Conservation (phyloP, 1,140 invertebrate genomes). For the Acromyrmex heyeri region DNA sequence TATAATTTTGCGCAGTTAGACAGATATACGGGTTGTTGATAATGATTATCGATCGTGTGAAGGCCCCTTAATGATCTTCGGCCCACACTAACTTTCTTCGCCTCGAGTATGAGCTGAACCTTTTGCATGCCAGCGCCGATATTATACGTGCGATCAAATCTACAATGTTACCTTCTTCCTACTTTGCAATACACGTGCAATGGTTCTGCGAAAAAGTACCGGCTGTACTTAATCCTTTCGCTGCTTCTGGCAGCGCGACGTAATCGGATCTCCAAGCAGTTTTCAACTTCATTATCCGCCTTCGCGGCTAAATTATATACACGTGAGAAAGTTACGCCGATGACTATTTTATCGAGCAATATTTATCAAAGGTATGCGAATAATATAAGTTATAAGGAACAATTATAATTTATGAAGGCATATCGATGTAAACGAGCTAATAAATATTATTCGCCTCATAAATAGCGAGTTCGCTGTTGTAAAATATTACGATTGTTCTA, state of each 20-base stretch:
- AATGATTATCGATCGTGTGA: constrained; percentile 20
- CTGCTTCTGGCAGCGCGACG: constrained; percentile 38
- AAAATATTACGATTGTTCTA: neutral
- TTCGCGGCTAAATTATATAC: neutral
- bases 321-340: constrained; percentile 32
- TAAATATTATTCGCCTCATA: neutral
- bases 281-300: neutral
- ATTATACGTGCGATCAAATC: constrained; percentile 39
- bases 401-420: constrained; percentile 1
- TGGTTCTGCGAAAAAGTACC: constrained; percentile 18
- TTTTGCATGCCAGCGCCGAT: constrained; percentile 39
- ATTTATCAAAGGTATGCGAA: neutral
- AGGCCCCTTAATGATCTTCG: constrained; percentile 56
- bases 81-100: constrained; percentile 70
- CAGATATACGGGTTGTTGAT: neutral
- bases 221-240: constrained; percentile 38
- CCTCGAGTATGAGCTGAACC: constrained; percentile 67
- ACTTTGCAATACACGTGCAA: constrained; percentile 20
- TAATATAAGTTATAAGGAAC: neutral
- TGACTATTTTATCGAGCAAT: constrained; percentile 5
- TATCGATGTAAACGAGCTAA: neutral
- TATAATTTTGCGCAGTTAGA: neutral
- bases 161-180: constrained; percentile 50
- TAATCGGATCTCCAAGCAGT: neutral
- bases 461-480: neutral